A percentile compares a stretch with the other conserved stretches of the same genome.
Conservation (phyloP, 2,113 vertebrate species). For the Struthio camelus region DNA sequence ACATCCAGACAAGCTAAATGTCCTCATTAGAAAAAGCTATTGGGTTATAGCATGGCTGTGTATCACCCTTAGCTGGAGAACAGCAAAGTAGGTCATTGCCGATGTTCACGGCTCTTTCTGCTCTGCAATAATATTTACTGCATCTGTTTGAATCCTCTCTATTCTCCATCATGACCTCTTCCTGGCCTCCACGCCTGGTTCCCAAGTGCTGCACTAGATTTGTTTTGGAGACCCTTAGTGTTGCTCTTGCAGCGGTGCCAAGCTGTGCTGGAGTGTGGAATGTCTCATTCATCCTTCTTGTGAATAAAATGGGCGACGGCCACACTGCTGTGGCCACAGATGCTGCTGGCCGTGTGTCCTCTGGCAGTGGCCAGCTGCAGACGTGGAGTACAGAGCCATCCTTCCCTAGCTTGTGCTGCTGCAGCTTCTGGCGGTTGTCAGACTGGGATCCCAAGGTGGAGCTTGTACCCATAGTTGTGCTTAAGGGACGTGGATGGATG, state of each 20-base stretch:
- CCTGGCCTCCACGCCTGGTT: slow-evolving; percentile 1
- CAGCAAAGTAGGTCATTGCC: slow-evolving; percentile 34
- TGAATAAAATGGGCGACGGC: not conserved
- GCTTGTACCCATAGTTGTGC: not conserved
- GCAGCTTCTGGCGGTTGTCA: not conserved
- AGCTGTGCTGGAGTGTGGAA: not conserved
- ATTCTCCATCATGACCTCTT: not conserved
- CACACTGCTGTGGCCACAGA: not conserved
- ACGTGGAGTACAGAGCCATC: not conserved
- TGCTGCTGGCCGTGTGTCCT: not conserved
- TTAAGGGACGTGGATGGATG: not conserved
- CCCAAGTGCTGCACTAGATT: not conserved
- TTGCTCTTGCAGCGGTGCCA: slow-evolving; percentile 29
- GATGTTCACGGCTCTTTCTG: slow-evolving; percentile 23
- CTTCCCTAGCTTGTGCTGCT: not conserved
- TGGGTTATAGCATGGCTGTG: not conserved
- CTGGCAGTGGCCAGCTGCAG: not conserved
- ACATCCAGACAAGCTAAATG: rapidly evolving
- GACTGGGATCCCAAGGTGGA: not conserved
- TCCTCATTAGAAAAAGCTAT: not conserved
- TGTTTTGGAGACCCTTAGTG: not conserved
- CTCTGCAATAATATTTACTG: slow-evolving; percentile 53
- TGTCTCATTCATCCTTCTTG: slow-evolving; percentile 46
- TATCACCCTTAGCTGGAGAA: not conserved
- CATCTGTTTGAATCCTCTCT: slow-evolving; percentile 32